Conservation (phyloP, 2,113 vertebrate species). For the Uria aalge region DNA sequence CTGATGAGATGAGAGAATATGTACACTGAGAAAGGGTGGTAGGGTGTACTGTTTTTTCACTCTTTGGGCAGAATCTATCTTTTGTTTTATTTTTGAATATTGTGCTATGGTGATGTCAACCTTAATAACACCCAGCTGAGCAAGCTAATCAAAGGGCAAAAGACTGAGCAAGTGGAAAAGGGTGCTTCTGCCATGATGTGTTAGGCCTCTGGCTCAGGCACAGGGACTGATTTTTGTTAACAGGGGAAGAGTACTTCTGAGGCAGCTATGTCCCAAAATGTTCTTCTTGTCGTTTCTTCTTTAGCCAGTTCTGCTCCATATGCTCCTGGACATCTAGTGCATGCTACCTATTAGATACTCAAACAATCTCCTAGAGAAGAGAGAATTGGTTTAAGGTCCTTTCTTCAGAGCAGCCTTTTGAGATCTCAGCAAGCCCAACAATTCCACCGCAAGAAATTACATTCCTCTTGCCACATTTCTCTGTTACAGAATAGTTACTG, state of each 20-base stretch:
- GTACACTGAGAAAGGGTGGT: background rate
- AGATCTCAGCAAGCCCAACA: background rate
- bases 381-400: background rate
- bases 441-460: background rate
- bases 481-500: slow-evolving; percentile 19
- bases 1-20: background rate
- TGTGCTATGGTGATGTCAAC: background rate
- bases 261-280: background rate
- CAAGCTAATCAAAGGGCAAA: background rate
- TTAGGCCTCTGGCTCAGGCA: background rate
- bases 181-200: background rate
- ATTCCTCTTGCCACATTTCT: background rate
- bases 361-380: background rate
- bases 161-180: background rate
- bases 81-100: background rate
- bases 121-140: background rate
- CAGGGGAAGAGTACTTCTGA: background rate
- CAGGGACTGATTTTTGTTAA: background rate
- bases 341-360: background rate
- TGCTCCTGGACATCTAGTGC: background rate
- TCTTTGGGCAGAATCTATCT: background rate
- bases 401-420: background rate
- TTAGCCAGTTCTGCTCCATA: background rate
- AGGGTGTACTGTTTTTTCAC: background rate
- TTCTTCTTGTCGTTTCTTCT: background rate